Evolutionary conservation across 2,797 vertebrate genomes (phyloP), one percentile per base, ranked within the genome.

Genomic region (Fratercula arctica): DNA sequence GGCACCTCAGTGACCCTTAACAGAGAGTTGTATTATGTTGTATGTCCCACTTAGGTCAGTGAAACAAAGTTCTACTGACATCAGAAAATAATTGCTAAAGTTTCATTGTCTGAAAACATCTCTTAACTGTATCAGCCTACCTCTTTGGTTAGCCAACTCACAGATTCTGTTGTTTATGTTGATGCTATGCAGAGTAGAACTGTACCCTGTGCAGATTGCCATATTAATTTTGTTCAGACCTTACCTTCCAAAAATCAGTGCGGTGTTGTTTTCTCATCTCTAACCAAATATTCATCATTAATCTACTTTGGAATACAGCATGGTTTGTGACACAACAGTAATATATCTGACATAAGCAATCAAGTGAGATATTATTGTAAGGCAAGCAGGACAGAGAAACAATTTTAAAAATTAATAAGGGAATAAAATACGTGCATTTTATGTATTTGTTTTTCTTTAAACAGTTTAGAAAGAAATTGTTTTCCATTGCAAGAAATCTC

Each of bases 321-420:
- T 75, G 73, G 41, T 89, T 95, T 96, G 50, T 95, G 94, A 92
- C 92, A 89, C 4, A 35, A 72, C 54, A 80, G 89, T 95, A 96
- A 96, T 95, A 8, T 59, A 70, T 90, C 76, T 97, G 96, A 95
- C 95, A 95, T 37, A 97, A 94, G 73, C 93, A 96, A 97, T 97
- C 83, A 90, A 82, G 77, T 92, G 85, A 93, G 96, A 96, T 87
- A 77, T 93, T 82, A 68, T 48, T 91, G 83, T 86, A 85, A 90
- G 48, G 66, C 82, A 95, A 85, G 43, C 16, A 25, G 89, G 82
- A 93, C 74, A 93, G 96, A 95, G 75, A 85, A 48, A 70, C 16
- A 11, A 66, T 56, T 85, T 95, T 61, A 94, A 96, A 97, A 95
- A 96, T 93, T 96, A 96, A 96, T 96, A 93, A 96, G 82, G 82